Conservation (phyloP, 2,888 invertebrate genomes). For the Magallana nippona region DNA sequence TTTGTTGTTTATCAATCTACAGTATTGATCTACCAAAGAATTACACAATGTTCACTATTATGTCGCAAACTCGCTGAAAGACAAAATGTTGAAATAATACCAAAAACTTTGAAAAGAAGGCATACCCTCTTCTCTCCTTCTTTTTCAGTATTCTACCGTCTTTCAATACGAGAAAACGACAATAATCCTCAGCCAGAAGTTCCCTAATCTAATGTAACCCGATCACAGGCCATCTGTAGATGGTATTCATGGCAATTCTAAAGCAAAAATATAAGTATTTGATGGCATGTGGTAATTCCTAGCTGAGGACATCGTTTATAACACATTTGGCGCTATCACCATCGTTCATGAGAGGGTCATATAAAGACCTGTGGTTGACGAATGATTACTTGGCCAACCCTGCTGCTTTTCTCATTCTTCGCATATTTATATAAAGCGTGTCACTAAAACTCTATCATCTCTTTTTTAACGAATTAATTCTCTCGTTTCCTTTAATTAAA, state of each 20-base stretch:
- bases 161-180: not conserved
- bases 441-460: slow-evolving; percentile 24
- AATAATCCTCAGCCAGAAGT: not conserved
- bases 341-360: not conserved
- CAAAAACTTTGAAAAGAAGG: too few species aligned
- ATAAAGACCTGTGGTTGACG: not conserved
- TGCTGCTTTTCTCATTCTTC: not conserved
- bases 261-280: slow-evolving; percentile 21
- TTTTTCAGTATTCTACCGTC: too few species aligned
- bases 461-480: slow-evolving; percentile 36
- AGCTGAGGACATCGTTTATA: slow-evolving; percentile 7
- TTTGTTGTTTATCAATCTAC: too few species aligned
- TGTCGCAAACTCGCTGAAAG: too few species aligned
- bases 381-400: not conserved
- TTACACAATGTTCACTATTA: too few species aligned
- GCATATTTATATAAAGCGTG: slow-evolving; percentile 32
- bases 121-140: too few species aligned
- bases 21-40: too few species aligned
- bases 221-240: slow-evolving; percentile 1
- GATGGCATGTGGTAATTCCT: slow-evolving; percentile 26
- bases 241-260: slow-evolving; percentile 8
- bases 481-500: slow-evolving; percentile 35
- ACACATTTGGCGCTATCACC: slow-evolving; percentile 15
- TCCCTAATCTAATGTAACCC: not conserved
- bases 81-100: too few species aligned